Evolutionary conservation across 2,888 invertebrate genomes (phyloP), one percentile per base, ranked within the genome.

Genomic region (Torymus auratus): DNA sequence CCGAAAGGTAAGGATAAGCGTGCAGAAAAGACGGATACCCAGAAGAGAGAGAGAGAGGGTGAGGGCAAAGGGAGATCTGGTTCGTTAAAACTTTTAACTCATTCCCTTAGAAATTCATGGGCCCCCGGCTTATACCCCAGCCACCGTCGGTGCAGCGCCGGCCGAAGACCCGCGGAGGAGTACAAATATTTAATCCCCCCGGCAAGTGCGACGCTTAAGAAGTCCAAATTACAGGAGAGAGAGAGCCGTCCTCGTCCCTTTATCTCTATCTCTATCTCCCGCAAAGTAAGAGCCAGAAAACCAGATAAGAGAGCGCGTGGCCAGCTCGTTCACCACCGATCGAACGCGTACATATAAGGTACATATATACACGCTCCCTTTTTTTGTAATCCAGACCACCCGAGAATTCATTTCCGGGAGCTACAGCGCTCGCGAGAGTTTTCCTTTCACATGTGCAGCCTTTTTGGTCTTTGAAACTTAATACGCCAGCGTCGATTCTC

Each of bases 51-150:
- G 15, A 62, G 74, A 20, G 64, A 15, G 53, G 41, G 50, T 4
- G 52, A 52, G 64, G 13, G 17, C 20, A 55, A 23, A 56, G 28
- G 62, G 69, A 28, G 58, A 77, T 67, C 64, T 41, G 68, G 75
- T 78, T 82, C 78, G 78, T 75, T 82, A 78, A 78, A 82, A 82
- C 61, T 82, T 78, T 82, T 61, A 74, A 81, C 78, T 81, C 75
- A 65, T 71, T 81, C 71, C 70, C 53, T 75, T 81, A 70, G 78
- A 74, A 81, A 81, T 81, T 81, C 74, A 78, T 71, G 81, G 64
- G 73, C 23, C 62, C 53, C 67, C 12, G 69, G 71, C 65, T 78
- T 72, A 65, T 53, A 55, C 23, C 28, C 14, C 52, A 15, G 52
- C 61, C 52, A 15, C 17, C 15, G 71, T 0, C 4, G 70, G 4